phyloP scores from a whole-genome alignment of 2,888 invertebrate genomes.

The Blera fallax region DNA sequence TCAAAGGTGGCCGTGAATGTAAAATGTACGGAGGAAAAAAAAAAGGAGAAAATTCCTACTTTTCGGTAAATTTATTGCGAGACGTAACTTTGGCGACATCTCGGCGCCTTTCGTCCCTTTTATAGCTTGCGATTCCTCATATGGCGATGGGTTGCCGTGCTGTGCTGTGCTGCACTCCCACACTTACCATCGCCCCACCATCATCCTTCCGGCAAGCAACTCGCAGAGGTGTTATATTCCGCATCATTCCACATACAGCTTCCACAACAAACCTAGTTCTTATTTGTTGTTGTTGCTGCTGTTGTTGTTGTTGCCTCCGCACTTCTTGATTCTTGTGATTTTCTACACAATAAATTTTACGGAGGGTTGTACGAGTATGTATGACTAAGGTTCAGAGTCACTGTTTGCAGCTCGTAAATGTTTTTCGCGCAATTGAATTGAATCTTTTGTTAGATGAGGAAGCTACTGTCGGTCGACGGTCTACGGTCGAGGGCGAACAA shows the following conservation, averaged over 20 bases:
- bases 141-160: slow-evolving; percentile 19
- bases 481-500: not conserved
- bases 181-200: slow-evolving; percentile 2
- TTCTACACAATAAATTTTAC: slow-evolving; percentile 69
- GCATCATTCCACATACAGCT: slow-evolving; percentile 63
- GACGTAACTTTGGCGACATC: slow-evolving; percentile 71
- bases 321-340: slow-evolving; percentile 42
- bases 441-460: slow-evolving; percentile 43
- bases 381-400: slow-evolving; percentile 44
- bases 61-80: slow-evolving; percentile 69
- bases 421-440: slow-evolving; percentile 70
- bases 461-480: not conserved
- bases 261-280: slow-evolving; percentile 23
- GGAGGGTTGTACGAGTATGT: not conserved
- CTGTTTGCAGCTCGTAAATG: slow-evolving; percentile 68
- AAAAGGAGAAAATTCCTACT: slow-evolving; percentile 47
- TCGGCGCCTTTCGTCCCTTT: slow-evolving; percentile 68
- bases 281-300: slow-evolving; percentile 30
- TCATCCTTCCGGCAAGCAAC: slow-evolving; percentile 36
- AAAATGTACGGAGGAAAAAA: slow-evolving; percentile 45
- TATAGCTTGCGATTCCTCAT: slow-evolving; percentile 56
- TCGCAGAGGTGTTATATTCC: slow-evolving; percentile 62
- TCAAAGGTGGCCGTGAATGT: slow-evolving; percentile 72
- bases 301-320: not conserved
- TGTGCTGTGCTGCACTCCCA: slow-evolving; percentile 51